These are phyloP conservation scores for Lasiurus cinereus DNA, from an alignment of 2,113 vertebrate species.

Conservation along the genomic window DNA sequence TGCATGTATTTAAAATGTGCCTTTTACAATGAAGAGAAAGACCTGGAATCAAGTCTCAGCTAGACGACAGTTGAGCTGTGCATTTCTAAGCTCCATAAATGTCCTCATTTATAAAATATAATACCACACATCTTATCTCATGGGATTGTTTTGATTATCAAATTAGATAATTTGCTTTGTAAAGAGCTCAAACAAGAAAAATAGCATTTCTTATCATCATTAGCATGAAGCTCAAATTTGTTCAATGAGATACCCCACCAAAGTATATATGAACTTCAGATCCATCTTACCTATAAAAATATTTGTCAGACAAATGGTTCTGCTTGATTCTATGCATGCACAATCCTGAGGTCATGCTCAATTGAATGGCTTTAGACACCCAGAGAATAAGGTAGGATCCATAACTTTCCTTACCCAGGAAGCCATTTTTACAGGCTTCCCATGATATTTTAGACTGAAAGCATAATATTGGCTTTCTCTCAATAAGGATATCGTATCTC, in stretches of 20 bases:
- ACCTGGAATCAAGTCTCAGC: not conserved
- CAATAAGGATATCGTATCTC: conserved; percentile 3
- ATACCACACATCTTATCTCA: not conserved
- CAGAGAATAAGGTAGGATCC: conserved; percentile 29
- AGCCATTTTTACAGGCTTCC: conserved; percentile 57
- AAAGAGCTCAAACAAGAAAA: not conserved
- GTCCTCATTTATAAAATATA: not conserved
- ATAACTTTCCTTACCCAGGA: not conserved
- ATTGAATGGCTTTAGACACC: conserved; percentile 53
- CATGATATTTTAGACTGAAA: conserved; percentile 18
- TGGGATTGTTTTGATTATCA: not conserved
- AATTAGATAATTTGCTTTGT: not conserved
- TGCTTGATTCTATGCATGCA: not conserved
- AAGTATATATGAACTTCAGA: not conserved
- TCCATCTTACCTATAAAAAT: not conserved
- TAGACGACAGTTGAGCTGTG: not conserved
- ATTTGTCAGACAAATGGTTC: not conserved
- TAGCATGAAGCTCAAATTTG: not conserved
- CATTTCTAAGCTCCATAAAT: not conserved
- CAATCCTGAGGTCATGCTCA: conserved; percentile 6
- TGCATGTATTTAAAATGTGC: too few relatives aligned
- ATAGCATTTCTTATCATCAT: not conserved
- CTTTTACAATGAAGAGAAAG: not conserved
- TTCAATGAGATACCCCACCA: not conserved
- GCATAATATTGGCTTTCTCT: conserved; percentile 31